A percentile compares a stretch with the other conserved stretches of the same genome.
These are phyloP conservation scores for Euplexia lucipara DNA, from an alignment of 2,888 invertebrate species.

Conservation along the genomic window DNA sequence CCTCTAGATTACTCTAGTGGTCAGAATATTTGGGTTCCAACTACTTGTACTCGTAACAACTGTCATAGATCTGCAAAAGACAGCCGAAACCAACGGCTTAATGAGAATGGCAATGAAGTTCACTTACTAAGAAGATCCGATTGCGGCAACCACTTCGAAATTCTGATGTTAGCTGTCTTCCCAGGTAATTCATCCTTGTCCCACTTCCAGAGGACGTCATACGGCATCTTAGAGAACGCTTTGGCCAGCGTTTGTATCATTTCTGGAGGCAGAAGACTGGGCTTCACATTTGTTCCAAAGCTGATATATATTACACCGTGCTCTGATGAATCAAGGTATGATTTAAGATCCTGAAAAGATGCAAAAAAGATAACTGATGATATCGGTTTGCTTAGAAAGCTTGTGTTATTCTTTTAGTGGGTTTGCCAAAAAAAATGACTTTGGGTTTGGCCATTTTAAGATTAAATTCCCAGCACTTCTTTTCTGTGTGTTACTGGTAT, in stretches of 20 bases:
- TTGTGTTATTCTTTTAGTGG: too few relatives aligned
- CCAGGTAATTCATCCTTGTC: slow-evolving; percentile 77
- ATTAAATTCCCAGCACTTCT: too few relatives aligned
- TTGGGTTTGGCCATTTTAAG: too few relatives aligned
- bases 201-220: slow-evolving; percentile 86
- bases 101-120: neutral
- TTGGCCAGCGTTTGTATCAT: slow-evolving; percentile 72
- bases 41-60: too few relatives aligned
- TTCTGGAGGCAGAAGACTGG: slow-evolving; percentile 73
- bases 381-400: too few relatives aligned
- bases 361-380: neutral
- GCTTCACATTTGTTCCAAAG: slow-evolving; percentile 82
- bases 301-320: slow-evolving; percentile 86
- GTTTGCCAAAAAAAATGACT: too few relatives aligned
- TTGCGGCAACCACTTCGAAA: slow-evolving; percentile 87
- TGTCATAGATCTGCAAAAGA: too few relatives aligned
- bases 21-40: too few relatives aligned
- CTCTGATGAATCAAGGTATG: slow-evolving; percentile 77
- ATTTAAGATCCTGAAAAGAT: slow-evolving; percentile 74
- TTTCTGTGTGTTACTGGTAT: too few relatives aligned
- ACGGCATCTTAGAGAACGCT: slow-evolving; percentile 81
- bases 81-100: too few relatives aligned
- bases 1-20: too few relatives aligned
- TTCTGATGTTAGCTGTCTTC: slow-evolving; percentile 78
- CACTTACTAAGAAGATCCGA: slow-evolving; percentile 62